A percentile compares a stretch with the other conserved stretches of the same genome.
Evolutionary conservation across 2,888 invertebrate species (phyloP).

Genomic region (Drosophila siamana): DNA sequence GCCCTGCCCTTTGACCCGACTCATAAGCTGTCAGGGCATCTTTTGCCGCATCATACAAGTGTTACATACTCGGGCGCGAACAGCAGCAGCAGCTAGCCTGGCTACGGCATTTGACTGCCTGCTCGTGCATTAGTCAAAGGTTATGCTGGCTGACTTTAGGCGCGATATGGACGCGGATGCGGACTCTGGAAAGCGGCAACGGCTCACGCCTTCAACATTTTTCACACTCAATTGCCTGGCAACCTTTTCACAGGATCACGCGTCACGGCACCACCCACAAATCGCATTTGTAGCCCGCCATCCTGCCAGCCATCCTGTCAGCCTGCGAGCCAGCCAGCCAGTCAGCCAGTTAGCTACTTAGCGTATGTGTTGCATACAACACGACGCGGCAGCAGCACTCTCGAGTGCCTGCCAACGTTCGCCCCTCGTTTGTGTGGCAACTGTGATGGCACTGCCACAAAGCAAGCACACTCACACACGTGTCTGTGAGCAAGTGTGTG

Average conservation of each 20-base stretch:
- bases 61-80: neutral
- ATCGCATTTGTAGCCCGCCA: neutral
- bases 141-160: slow-evolving; percentile 58
- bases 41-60: slow-evolving; percentile 13
- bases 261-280: slow-evolving; percentile 45
- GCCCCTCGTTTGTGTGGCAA: slow-evolving; percentile 24
- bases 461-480: slow-evolving; percentile 15
- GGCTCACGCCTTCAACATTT: slow-evolving; percentile 70
- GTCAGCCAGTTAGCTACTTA: slow-evolving; percentile 64
- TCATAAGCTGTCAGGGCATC: slow-evolving; percentile 67
- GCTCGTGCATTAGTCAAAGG: slow-evolving; percentile 76
- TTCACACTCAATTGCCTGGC: slow-evolving; percentile 80
- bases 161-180: slow-evolving; percentile 46
- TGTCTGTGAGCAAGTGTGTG: slow-evolving; percentile 6
- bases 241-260: slow-evolving; percentile 78
- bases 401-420: slow-evolving; percentile 21
- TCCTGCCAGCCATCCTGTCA: slow-evolving; percentile 1
- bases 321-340: neutral
- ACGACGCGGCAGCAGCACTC: slow-evolving; percentile 40
- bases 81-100: slow-evolving; percentile 4
- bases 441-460: slow-evolving; percentile 23
- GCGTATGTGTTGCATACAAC: slow-evolving; percentile 75
- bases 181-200: slow-evolving; percentile 6
- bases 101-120: slow-evolving; percentile 73
- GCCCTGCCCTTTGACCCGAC: slow-evolving; percentile 60